Base-by-base conservation (phyloP, 2,888 invertebrate species). In the Philereme vetulata region DNA sequence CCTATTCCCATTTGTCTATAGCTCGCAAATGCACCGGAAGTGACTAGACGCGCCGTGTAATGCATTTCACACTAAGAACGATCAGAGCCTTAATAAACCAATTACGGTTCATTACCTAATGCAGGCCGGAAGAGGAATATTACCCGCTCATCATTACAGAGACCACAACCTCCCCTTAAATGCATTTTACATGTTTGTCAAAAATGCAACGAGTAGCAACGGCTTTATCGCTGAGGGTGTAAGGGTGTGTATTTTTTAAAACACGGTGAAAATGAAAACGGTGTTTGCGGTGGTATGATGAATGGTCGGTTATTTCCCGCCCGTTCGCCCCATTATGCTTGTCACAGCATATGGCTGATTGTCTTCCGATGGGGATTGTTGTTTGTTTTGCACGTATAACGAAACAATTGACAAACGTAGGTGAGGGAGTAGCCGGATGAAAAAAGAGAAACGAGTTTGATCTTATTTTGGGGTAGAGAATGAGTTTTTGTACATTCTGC, bases 41-140 rank as follows among this genome's bases (percentile, higher is more conserved):
- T 77, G 75, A 77, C 71, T 76, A 68, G 72, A 75, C 74, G 68
- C 75, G 72, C 71, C 77, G 76, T 79, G 71, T 82, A 84, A 85
- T 82, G 81, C 77, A 78, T 82, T 88, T 88, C 83, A 88, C 90
- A 85, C 90, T 72, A 76, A 77, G 72, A 78, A 80, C 75, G 68
- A 76, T 80, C 71, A 76, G 72, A 78, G 75, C 79, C 80, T 82
- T 86, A 88, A 90, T 89, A 88, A 89, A 90, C 86, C 86, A 85
- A 91, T 91, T 90, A 85, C 77, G 78, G 81, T 82, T 86, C 88
- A 90, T 90, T 90, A 89, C 85, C 86, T 86, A 90, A 90, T 86
- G 82, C 84, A 77, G 71, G 71, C 85, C 89, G 91, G 91, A 92
- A 90, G 81, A 77, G 68, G 74, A 75, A 78, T 79, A 90, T 91